Evolutionary conservation across 37 sponge, comb jelly and placozoan species (phyloP).

Genomic region (Geodia barretti): DNA sequence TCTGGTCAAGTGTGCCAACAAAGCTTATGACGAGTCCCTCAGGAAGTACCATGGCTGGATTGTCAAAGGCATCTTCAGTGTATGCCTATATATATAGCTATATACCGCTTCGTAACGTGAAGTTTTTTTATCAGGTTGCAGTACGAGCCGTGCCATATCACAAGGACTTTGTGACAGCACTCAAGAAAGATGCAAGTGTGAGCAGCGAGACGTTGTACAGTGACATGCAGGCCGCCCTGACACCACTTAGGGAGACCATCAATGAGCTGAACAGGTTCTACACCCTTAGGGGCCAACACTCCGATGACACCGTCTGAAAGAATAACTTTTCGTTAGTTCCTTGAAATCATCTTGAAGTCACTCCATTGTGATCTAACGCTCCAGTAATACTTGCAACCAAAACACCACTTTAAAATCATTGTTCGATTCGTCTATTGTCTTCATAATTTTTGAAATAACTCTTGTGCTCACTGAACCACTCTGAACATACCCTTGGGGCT

Average conservation of each 20-base stretch:
- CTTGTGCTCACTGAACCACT: too few species aligned
- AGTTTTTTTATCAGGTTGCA: conserved; percentile 48
- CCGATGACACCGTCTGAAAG: conserved; percentile 53
- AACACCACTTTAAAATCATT: too few species aligned
- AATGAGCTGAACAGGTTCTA: conserved; percentile 72
- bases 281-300: conserved; percentile 56
- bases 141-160: conserved; percentile 76
- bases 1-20: conserved; percentile 69
- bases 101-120: background rate
- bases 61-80: conserved; percentile 71
- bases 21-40: conserved; percentile 68
- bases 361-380: too few species aligned
- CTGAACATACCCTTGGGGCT: too few species aligned
- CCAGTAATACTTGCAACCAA: too few species aligned
- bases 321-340: too few species aligned
- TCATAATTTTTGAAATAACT: too few species aligned
- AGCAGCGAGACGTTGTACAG: conserved; percentile 49
- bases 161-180: conserved; percentile 50
- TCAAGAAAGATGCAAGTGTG: conserved; percentile 54
- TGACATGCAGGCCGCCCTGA: conserved; percentile 40
- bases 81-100: conserved; percentile 20
- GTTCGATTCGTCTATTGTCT: too few species aligned
- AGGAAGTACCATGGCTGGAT: conserved; percentile 81
- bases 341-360: too few species aligned
- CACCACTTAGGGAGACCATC: conserved; percentile 40